Base-by-base conservation (phyloP, 2,888 invertebrate species). In the Polylopha cassiicola region DNA sequence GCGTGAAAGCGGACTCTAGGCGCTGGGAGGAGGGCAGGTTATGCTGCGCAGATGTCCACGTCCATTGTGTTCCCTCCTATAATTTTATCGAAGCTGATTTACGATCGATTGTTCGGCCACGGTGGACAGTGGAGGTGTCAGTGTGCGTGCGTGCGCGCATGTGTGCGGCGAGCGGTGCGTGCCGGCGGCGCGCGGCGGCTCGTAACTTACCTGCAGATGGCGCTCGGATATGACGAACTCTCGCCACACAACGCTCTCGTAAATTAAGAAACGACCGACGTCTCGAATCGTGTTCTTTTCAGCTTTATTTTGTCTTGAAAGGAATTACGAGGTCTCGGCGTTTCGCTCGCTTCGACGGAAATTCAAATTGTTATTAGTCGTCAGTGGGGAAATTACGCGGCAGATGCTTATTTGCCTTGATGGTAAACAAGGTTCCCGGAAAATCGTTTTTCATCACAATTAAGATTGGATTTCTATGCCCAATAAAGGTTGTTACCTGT, bases 1-100 rank as follows among this genome's bases (percentile, higher is more conserved):
- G 67, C 56, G 58, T 70, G 76, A 82, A 78, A 77, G 70, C 65
- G 69, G 68, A 80, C 81, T 77, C 74, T 81, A 59, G 69, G 75
- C 60, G 59, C 53, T 62, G 58, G 69, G 60, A 66, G 61, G 70
- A 82, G 73, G 65, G 81, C 61, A 63, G 68, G 66, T 70, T 73
- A 73, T 82, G 65, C 71, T 54, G 55, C 63, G 80, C 73, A 72
- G 74, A 73, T 74, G 75, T 62, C 53, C 67, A 68, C 64, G 75
- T 73, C 75, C 80, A 84, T 85, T 85, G 82, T 77, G 78, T 80
- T 80, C 75, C 82, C 82, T 82, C 79, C 82, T 85, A 85, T 84
- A 85, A 85, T 84, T 85, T 84, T 85, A 85, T 85, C 84, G 84
- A 79, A 81, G 78, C 70, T 80, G 84, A 84, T 85, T 85, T 85